These are phyloP conservation scores for Galago senegalensis DNA, from an alignment of 2,797 vertebrate genomes.

Conservation along the genomic window DNA sequence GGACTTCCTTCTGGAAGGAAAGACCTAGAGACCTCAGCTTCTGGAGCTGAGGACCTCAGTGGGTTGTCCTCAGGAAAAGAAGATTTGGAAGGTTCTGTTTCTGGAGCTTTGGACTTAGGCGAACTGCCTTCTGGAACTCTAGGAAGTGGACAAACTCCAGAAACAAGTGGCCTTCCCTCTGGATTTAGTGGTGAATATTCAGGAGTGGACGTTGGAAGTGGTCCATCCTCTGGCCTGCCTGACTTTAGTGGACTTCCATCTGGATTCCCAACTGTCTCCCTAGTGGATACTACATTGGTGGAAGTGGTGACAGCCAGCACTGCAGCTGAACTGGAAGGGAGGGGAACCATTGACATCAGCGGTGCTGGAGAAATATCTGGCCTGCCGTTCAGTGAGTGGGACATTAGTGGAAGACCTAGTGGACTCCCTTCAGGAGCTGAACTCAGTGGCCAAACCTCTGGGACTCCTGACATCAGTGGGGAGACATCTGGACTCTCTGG, in stretches of 20 bases:
- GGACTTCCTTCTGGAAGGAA: conserved; percentile 76
- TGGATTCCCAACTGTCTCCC: conserved; percentile 89
- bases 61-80: conserved; percentile 89
- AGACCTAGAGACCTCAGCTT: conserved; percentile 80
- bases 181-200: conserved; percentile 89
- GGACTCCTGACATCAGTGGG: conserved; percentile 60
- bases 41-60: conserved; percentile 82
- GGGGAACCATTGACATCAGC: conserved; percentile 91
- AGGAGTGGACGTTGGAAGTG: conserved; percentile 87
- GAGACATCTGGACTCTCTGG: conserved; percentile 87
- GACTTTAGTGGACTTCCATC: conserved; percentile 89
- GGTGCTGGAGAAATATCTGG: conserved; percentile 88
- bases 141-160: conserved; percentile 89
- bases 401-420: conserved; percentile 81
- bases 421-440: conserved; percentile 88
- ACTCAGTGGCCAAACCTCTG: conserved; percentile 85
- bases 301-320: conserved; percentile 87
- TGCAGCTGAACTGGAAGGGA: conserved; percentile 89
- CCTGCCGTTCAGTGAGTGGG: conserved; percentile 83
- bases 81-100: conserved; percentile 75
- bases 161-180: conserved; percentile 88
- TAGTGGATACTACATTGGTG: conserved; percentile 88
- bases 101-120: conserved; percentile 79
- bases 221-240: conserved; percentile 89
- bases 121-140: conserved; percentile 79